Conservation (phyloP, 2,888 invertebrate genomes). For the Drosophila siamana region DNA sequence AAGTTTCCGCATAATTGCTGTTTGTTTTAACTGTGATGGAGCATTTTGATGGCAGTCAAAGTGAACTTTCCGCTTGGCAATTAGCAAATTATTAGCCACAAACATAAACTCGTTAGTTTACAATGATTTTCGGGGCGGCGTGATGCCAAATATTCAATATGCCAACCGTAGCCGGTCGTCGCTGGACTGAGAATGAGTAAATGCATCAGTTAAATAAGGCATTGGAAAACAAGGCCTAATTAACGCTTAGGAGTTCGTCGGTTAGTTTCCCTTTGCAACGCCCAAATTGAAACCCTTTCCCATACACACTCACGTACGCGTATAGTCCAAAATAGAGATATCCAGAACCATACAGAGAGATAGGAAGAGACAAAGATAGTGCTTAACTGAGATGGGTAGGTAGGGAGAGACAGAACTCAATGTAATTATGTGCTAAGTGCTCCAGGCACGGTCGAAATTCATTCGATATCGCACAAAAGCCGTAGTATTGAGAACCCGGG, state of each 20-base stretch:
- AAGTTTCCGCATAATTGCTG: neutral
- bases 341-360: too few species aligned
- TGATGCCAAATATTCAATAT: conserved; percentile 66
- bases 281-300: conserved; percentile 13
- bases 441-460: conserved; percentile 53
- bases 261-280: conserved; percentile 23
- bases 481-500: conserved; percentile 27
- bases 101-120: conserved; percentile 70
- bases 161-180: conserved; percentile 4
- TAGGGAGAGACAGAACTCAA: conserved; percentile 48
- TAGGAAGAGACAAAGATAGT: neutral
- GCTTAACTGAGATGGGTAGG: neutral
- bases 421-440: conserved; percentile 77
- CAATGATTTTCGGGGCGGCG: conserved; percentile 42
- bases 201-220: conserved; percentile 47
- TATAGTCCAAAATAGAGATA: conserved; percentile 18
- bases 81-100: conserved; percentile 47
- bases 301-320: conserved; percentile 23
- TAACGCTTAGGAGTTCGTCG: conserved; percentile 58
- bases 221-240: conserved; percentile 59
- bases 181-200: neutral
- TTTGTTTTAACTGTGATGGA: neutral
- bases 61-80: conserved; percentile 32
- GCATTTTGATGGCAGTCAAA: conserved; percentile 7
- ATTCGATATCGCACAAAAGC: conserved; percentile 58